Evolutionary conservation across 1,140 invertebrate species (phyloP).

Genomic region (Plodia interpunctella): DNA sequence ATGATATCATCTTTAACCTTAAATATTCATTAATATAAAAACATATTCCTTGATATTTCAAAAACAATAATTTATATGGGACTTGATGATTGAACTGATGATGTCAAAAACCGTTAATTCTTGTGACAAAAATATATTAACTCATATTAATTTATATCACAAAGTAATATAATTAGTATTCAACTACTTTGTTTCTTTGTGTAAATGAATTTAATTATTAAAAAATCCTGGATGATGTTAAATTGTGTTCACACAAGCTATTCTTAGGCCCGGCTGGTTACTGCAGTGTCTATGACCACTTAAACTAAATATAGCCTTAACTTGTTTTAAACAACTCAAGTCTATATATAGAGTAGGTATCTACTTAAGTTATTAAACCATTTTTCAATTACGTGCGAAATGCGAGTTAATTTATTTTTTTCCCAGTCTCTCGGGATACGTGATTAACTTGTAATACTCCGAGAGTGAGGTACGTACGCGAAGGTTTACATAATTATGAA

Average conservation of each 20-base stretch:
- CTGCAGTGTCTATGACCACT: conserved; percentile 1
- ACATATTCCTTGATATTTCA: too few relatives aligned
- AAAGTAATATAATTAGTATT: too few relatives aligned
- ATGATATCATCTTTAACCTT: too few relatives aligned
- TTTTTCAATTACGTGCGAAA: conserved; percentile 7
- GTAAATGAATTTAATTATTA: too few relatives aligned
- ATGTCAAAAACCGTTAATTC: too few relatives aligned
- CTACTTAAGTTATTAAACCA: conserved; percentile 6
- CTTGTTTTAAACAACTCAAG: conserved; percentile 2
- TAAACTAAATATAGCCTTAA: conserved; percentile 5
- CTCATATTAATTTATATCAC: too few relatives aligned
- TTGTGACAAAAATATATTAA: too few relatives aligned
- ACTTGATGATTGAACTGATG: too few relatives aligned
- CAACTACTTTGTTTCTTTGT: too few relatives aligned
- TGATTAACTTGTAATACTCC: conserved; percentile 4
- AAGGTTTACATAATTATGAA: background rate
- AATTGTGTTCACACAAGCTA: background rate
- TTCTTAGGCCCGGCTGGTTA: background rate
- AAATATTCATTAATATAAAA: too few relatives aligned
- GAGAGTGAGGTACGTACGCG: background rate
- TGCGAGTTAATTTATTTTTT: conserved; percentile 2
- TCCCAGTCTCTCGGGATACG: background rate
- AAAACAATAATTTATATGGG: too few relatives aligned
- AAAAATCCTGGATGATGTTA: background rate
- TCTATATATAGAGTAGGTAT: conserved; percentile 3